These are phyloP conservation scores for Laticauda colubrina DNA, from an alignment of 2,113 vertebrate species.

Conservation along the genomic window DNA sequence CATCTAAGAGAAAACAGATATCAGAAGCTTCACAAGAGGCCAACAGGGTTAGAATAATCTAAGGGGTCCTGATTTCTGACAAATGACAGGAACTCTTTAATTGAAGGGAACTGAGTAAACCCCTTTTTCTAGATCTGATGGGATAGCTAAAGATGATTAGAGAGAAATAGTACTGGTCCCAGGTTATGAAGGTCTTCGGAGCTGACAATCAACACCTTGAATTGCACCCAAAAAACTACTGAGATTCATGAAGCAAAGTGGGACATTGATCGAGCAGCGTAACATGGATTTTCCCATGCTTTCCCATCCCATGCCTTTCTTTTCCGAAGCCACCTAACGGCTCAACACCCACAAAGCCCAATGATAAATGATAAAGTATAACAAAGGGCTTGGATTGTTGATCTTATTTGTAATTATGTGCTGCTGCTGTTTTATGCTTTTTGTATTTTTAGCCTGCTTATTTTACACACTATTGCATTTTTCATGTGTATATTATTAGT, in stretches of 20 bases:
- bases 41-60: neutral
- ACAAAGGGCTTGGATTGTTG: neutral
- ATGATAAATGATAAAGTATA: neutral
- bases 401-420: neutral
- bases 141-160: neutral
- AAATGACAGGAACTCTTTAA: neutral
- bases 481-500: neutral
- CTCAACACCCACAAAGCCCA: neutral
- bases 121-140: neutral
- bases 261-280: neutral
- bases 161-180: neutral
- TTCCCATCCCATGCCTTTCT: neutral
- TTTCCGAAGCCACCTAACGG: neutral
- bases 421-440: neutral
- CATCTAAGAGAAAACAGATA: neutral
- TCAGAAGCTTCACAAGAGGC: neutral
- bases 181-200: neutral
- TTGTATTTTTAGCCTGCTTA: neutral
- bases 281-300: neutral
- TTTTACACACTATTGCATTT: neutral
- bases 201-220: neutral
- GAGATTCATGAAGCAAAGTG: neutral
- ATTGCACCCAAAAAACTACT: neutral
- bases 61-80: neutral
- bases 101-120: neutral